phyloP scores from a whole-genome alignment of 2,888 invertebrate species.

The Nephrotoma guestfalica region DNA sequence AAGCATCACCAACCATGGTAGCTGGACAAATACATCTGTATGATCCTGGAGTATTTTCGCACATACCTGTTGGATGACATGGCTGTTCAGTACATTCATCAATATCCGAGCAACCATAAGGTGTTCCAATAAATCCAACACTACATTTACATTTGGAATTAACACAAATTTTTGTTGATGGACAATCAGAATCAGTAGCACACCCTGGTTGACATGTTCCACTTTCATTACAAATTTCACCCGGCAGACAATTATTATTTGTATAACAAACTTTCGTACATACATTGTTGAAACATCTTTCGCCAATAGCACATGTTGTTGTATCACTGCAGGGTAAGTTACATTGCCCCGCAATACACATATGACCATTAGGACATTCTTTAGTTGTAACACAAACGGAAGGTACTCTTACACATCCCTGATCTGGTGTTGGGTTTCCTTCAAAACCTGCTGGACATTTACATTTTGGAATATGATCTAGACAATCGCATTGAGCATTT shows the following conservation, averaged over 20 bases:
- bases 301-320: constrained; percentile 65
- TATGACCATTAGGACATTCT: constrained; percentile 62
- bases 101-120: constrained; percentile 64
- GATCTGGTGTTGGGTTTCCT: constrained; percentile 74
- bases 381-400: constrained; percentile 47
- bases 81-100: constrained; percentile 67
- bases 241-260: constrained; percentile 78
- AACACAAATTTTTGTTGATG: constrained; percentile 60
- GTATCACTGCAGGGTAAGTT: constrained; percentile 62
- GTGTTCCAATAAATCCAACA: constrained; percentile 56
- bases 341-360: constrained; percentile 65
- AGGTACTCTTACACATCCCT: constrained; percentile 78
- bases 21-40: constrained; percentile 66
- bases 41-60: constrained; percentile 66
- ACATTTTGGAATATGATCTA: constrained; percentile 61
- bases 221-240: constrained; percentile 66
- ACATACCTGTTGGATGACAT: constrained; percentile 67
- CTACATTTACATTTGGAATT: constrained; percentile 62
- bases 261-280: constrained; percentile 79
- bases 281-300: constrained; percentile 61
- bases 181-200: constrained; percentile 64
- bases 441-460: constrained; percentile 73
- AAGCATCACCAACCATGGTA: constrained; percentile 62
- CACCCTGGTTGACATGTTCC: constrained; percentile 77
- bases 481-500: constrained; percentile 64